Evolutionary conservation across 2,888 invertebrate genomes (phyloP).

Genomic region (Andrena marginata): DNA sequence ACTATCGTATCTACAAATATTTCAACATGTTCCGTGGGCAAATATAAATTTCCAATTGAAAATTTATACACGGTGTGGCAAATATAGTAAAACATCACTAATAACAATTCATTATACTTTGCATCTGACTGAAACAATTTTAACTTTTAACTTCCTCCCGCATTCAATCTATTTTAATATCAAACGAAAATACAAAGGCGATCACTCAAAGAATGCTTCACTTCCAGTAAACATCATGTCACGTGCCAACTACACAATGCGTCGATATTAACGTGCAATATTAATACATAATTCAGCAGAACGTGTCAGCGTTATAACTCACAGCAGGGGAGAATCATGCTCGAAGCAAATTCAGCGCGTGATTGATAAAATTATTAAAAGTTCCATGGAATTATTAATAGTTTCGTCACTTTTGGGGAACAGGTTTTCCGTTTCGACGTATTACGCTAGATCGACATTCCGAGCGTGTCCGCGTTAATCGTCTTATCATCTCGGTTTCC

Average conservation of each 20-base stretch:
- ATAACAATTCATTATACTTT: too few species aligned
- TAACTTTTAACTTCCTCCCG: too few species aligned
- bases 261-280: too few species aligned
- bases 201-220: too few species aligned
- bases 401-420: neutral
- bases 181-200: too few species aligned
- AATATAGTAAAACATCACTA: too few species aligned
- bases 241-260: too few species aligned
- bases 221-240: too few species aligned
- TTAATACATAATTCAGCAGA: neutral
- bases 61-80: too few species aligned
- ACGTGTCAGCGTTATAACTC: too few species aligned
- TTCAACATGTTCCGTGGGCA: neutral
- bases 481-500: slow-evolving; percentile 33
- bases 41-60: neutral
- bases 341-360: neutral
- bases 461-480: slow-evolving; percentile 51
- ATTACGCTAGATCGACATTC: slow-evolving; percentile 45
- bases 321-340: neutral
- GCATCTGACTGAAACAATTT: too few species aligned
- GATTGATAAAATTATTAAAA: neutral
- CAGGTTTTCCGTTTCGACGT: neutral
- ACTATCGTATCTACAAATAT: neutral
- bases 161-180: too few species aligned
- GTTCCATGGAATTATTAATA: neutral